phyloP scores from a whole-genome alignment of 1,140 invertebrate species.

The Danaus plexippus region DNA sequence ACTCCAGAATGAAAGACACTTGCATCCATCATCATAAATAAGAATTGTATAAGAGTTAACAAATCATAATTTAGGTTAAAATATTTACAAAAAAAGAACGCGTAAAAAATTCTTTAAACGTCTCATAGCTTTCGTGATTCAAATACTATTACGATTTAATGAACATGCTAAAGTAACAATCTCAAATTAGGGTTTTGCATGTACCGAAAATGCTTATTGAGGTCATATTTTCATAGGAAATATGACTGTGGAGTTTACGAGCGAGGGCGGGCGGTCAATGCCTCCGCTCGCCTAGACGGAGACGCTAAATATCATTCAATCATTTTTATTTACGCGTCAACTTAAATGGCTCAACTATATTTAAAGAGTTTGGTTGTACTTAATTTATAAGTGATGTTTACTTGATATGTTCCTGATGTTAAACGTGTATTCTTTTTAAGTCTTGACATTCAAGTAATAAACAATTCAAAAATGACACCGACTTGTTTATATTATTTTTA shows the following conservation, averaged over 20 bases:
- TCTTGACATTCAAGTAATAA: too few species aligned
- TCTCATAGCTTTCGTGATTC: not conserved
- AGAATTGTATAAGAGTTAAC: too few species aligned
- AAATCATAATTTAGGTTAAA: too few species aligned
- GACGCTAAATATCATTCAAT: constrained; percentile 25
- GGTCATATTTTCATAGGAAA: constrained; percentile 37
- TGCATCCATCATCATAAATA: too few species aligned
- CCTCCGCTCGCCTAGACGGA: constrained; percentile 22
- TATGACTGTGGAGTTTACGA: constrained; percentile 27
- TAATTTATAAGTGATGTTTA: too few species aligned
- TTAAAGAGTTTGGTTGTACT: too few species aligned
- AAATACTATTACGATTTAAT: constrained; percentile 8
- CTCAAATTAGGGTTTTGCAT: constrained; percentile 45
- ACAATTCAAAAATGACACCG: too few species aligned
- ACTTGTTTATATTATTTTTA: too few species aligned
- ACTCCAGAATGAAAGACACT: too few species aligned
- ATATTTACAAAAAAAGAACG: too few species aligned
- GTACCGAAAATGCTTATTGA: constrained; percentile 37
- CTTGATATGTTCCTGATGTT: not conserved
- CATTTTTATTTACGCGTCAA: constrained; percentile 12
- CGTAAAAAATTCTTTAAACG: not conserved
- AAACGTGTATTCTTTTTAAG: constrained; percentile 3
- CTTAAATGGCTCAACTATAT: too few species aligned
- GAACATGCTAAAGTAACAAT: constrained; percentile 23
- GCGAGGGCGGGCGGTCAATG: constrained; percentile 38